phyloP scores from a whole-genome alignment of 2,113 vertebrate species.

The Tauraco erythrolophus region DNA sequence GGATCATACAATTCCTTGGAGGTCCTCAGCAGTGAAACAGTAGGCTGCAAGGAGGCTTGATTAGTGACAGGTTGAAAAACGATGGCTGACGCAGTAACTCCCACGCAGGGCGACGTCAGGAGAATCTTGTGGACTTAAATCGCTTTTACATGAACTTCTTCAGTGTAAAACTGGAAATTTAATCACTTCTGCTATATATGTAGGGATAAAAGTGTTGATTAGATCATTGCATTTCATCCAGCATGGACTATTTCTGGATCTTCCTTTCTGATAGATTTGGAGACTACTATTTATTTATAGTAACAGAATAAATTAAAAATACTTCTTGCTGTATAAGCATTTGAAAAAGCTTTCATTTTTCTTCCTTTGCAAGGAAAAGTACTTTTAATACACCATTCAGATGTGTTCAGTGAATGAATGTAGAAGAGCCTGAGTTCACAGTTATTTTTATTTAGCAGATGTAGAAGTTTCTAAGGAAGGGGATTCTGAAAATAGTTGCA shows the following conservation, averaged over 20 bases:
- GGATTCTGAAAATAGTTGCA: conserved; percentile 17
- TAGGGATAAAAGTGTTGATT: background rate
- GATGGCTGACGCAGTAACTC: background rate
- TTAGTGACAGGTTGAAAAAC: background rate
- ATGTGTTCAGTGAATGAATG: background rate
- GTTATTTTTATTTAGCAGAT: conserved; percentile 38
- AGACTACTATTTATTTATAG: background rate
- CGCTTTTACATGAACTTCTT: background rate
- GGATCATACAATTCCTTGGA: background rate
- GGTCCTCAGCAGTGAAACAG: background rate
- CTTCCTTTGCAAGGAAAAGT: background rate
- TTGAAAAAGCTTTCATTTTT: background rate
- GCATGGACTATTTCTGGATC: background rate
- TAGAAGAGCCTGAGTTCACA: background rate
- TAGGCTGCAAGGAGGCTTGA: background rate
- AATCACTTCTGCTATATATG: background rate
- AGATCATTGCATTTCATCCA: background rate
- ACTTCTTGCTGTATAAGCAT: background rate
- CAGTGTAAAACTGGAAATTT: background rate
- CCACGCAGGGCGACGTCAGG: background rate
- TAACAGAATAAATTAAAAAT: background rate
- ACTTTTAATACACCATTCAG: background rate
- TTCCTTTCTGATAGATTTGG: background rate
- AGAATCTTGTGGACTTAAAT: background rate
- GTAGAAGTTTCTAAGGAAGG: background rate